A percentile compares a stretch with the other conserved stretches of the same genome.
These are phyloP conservation scores for Cantharis lateralis DNA, from an alignment of 2,888 invertebrate species.

Conservation along the genomic window DNA sequence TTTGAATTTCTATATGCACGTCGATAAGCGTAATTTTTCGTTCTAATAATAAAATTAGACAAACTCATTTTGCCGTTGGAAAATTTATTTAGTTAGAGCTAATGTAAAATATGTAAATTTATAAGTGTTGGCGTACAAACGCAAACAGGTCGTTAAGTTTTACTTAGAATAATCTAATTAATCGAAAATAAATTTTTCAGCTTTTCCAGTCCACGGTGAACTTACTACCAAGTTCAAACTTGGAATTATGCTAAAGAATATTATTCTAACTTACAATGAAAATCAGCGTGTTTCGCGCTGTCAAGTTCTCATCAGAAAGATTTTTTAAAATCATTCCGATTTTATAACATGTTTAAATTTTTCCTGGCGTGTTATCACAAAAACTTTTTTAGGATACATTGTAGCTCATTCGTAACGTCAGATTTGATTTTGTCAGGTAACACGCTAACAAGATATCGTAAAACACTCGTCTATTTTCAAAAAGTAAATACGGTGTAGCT, in stretches of 20 bases:
- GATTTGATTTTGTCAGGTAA: slow-evolving; percentile 25
- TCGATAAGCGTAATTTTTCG: neutral
- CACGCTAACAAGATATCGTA: slow-evolving; percentile 25
- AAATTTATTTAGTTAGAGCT: neutral
- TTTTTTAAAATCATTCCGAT: neutral
- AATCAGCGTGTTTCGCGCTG: neutral
- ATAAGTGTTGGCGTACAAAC: slow-evolving; percentile 1
- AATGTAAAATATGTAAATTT: slow-evolving; percentile 1
- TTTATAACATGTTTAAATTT: neutral
- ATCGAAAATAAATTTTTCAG: neutral
- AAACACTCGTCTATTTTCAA: slow-evolving; percentile 22
- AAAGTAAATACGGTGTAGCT: slow-evolving; percentile 29
- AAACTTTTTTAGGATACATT: neutral
- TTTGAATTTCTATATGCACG: neutral
- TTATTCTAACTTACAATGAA: neutral
- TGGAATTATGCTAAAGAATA: neutral
- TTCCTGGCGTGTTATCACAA: neutral
- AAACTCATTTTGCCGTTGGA: neutral
- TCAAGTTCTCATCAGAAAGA: neutral
- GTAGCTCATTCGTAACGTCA: slow-evolving; percentile 22
- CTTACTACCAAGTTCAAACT: neutral
- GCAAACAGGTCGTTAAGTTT: slow-evolving; percentile 4
- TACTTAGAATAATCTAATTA: slow-evolving; percentile 2
- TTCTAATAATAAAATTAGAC: neutral
- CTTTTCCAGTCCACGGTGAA: neutral